phyloP scores from a whole-genome alignment of 2,797 vertebrate genomes.

The Lithobates sylvaticus region DNA sequence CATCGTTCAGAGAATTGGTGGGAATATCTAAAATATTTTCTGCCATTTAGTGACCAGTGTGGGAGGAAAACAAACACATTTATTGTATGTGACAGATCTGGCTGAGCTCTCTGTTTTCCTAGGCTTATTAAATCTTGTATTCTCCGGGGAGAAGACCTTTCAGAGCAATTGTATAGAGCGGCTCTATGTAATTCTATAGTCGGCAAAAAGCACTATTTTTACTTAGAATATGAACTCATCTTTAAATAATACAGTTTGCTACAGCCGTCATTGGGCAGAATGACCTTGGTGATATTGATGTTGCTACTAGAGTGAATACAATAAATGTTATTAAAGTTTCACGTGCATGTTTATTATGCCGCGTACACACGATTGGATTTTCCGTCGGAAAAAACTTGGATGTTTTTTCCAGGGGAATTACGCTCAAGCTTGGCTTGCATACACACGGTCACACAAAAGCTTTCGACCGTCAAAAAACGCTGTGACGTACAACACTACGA shows the following conservation, averaged over 20 bases:
- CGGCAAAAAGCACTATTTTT: not conserved
- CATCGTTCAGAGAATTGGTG: not conserved
- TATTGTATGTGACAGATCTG: conserved; percentile 35
- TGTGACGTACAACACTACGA: too few species aligned
- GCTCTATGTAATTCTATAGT: conserved; percentile 6
- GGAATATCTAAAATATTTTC: conserved; percentile 6
- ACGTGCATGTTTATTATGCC: too few species aligned
- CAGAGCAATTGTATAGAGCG: conserved; percentile 22
- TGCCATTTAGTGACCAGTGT: conserved; percentile 20
- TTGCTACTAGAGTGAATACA: not conserved
- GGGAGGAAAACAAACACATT: conserved; percentile 42
- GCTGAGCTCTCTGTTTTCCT: conserved; percentile 14
- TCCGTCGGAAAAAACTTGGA: too few species aligned
- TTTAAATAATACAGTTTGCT: not conserved
- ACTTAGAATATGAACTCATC: not conserved
- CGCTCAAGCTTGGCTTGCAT: too few species aligned
- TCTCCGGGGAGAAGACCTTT: conserved; percentile 32
- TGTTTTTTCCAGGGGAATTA: too few species aligned
- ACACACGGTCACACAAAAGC: too few species aligned
- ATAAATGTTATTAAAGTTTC: not conserved
- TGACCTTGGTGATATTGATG: not conserved
- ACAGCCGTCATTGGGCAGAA: not conserved
- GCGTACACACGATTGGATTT: too few species aligned
- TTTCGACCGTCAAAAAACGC: too few species aligned
- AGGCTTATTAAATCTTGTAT: conserved; percentile 22